Conservation (phyloP, 2,113 vertebrate species). For the Jaculus jaculus region DNA sequence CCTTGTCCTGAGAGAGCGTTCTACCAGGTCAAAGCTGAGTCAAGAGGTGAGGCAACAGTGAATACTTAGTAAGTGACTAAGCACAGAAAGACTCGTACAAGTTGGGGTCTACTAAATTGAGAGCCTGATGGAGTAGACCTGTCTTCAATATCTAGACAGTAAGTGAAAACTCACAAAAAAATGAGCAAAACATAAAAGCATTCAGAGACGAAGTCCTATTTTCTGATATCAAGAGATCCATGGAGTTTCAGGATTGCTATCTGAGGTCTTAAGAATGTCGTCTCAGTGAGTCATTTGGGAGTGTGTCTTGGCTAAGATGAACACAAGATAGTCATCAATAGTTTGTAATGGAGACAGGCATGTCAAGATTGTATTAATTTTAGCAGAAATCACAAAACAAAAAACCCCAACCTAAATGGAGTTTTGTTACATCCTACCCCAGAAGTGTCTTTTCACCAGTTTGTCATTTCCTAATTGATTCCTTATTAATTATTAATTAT, state of each 20-base stretch:
- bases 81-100: background rate
- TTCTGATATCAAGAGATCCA: background rate
- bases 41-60: background rate
- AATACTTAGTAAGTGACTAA: too few relatives aligned
- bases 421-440: background rate
- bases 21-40: background rate
- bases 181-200: background rate
- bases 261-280: background rate
- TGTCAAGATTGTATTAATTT: conserved; percentile 7
- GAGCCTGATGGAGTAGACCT: background rate
- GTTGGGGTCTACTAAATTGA: background rate
- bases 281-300: background rate
- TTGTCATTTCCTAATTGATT: background rate
- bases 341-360: background rate
- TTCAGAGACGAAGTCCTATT: background rate
- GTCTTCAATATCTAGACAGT: background rate
- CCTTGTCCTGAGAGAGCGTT: background rate
- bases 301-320: background rate
- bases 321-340: background rate
- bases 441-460: background rate
- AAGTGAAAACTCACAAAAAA: background rate
- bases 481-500: too few relatives aligned
- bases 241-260: background rate
- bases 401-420: background rate
- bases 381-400: background rate